These are phyloP conservation scores for Allophyes oxyacanthae DNA, from an alignment of 2,888 invertebrate species.

Conservation along the genomic window DNA sequence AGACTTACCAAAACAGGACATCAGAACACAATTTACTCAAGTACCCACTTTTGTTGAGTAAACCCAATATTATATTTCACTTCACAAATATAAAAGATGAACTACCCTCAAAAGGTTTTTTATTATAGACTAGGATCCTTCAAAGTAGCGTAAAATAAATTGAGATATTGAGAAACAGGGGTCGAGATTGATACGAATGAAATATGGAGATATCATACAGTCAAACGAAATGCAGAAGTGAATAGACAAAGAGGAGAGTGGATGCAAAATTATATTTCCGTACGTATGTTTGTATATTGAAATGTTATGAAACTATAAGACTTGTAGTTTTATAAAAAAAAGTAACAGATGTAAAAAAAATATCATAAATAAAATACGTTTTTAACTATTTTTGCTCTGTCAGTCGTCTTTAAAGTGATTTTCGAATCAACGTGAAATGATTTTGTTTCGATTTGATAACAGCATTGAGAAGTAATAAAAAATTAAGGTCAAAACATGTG, in stretches of 20 bases:
- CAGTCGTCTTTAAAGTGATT: no score
- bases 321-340: no score
- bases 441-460: no score
- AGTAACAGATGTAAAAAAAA: no score
- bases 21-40: constrained; percentile 22
- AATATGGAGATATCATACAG: constrained; percentile 47
- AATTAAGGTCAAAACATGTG: no score
- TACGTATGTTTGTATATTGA: no score
- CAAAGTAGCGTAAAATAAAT: constrained; percentile 45
- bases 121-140: constrained; percentile 37
- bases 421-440: no score
- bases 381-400: no score
- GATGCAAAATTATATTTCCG: constrained; percentile 5
- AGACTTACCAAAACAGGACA: constrained; percentile 7
- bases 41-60: constrained; percentile 12
- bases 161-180: constrained; percentile 57
- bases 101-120: constrained; percentile 48
- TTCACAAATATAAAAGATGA: constrained; percentile 50
- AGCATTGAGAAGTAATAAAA: no score
- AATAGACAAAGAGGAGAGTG: constrained; percentile 20
- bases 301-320: no score
- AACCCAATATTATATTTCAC: constrained; percentile 35
- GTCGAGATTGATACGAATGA: constrained; percentile 53
- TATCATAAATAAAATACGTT: no score
- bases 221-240: constrained; percentile 20